Evolutionary conservation across 1,140 invertebrate genomes (phyloP), one percentile per base, ranked within the genome.

Genomic region (Choristoneura fumiferana): DNA sequence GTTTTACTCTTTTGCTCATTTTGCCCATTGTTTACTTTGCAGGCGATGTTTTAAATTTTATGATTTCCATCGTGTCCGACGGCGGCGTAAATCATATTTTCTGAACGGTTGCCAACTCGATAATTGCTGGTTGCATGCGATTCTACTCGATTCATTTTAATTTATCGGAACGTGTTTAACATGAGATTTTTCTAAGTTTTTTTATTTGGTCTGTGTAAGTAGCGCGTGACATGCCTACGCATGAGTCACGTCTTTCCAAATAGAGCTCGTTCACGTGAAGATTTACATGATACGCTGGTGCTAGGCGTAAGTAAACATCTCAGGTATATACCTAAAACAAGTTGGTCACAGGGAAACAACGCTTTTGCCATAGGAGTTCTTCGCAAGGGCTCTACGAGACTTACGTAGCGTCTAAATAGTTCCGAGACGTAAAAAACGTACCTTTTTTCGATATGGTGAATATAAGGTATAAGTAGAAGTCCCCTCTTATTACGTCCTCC

Each of bases 1-100:
- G 38, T 72, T 49, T 70, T 71, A 64, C 54, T 45, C 57, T 69
- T 63, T 71, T 81, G 71, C 67, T 83, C 73, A 78, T 86, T 88
- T 84, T 81, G 65, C 69, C 80, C 82, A 88, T 87, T 88, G 85
- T 88, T 88, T 86, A 78, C 78, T 88, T 86, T 79, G 81, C 77
- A 69, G 76, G 69, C 76, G 76, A 76, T 75, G 73, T 79, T 84
- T n/a, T 79, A 73, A 78, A 78, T 81, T 87, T 84, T 87, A 84
- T 79, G 77, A 84, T 84, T 79, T 76, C 81, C 78, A 81, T 85
- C 76, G 75, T 70, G 76, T 75, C 62, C 69, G 76, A 75, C 73
- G 33, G 54, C 14, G 63, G 58, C 62, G 71, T 75, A 80, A 78
- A 78, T 83, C 78, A 40, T 43, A 81, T 81, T 76, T 81, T 74